Evolutionary conservation across 2,888 invertebrate species (phyloP), one percentile per base, ranked within the genome.

Genomic region (Coleophora deauratella): DNA sequence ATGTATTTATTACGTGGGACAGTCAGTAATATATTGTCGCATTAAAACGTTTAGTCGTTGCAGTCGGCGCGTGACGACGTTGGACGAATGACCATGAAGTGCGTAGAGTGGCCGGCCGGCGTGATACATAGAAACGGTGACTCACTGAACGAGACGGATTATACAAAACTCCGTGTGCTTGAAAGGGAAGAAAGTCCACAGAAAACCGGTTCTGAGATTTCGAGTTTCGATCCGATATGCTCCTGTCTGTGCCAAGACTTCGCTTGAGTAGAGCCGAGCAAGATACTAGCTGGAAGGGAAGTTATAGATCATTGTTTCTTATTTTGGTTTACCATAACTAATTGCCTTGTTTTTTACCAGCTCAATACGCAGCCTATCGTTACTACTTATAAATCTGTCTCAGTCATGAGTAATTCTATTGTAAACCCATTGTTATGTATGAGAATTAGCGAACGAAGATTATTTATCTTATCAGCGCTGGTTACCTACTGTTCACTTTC

Each of bases 161-260:
- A 81, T 79, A 21, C 61, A 47, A 54, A 56, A 52, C 50, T 45
- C 46, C 47, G 54, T 51, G 54, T 45, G 68, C 47, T 49, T 61
- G 76, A 82, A 57, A 70, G 68, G 69, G 81, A 82, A 63, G 62
- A 54, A 47, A 59, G 59, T 69, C 59, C 52, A 57, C 62, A 69
- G 64, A 72, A 71, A 84, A 82, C 85, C 76, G 80, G 82, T 85
- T 85, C 31, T 71, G 61, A 72, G 75, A 84, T 81, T 85, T 85
- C 85, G 81, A 82, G 81, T 84, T 81, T 78, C 75, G 75, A 84
- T 79, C 76, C 81, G 78, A 84, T 85, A 84, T 71, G 81, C 82
- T 80, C 77, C 75, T 69, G 81, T 74, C 80, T 81, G 72, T 69
- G 67, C 71, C 71, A 67, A 80, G 65, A 73, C 70, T 71, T 66